A percentile compares a stretch with the other conserved stretches of the same genome.
phyloP scores from a whole-genome alignment of 1,140 invertebrate species.

The Luehdorfia chinensis region DNA sequence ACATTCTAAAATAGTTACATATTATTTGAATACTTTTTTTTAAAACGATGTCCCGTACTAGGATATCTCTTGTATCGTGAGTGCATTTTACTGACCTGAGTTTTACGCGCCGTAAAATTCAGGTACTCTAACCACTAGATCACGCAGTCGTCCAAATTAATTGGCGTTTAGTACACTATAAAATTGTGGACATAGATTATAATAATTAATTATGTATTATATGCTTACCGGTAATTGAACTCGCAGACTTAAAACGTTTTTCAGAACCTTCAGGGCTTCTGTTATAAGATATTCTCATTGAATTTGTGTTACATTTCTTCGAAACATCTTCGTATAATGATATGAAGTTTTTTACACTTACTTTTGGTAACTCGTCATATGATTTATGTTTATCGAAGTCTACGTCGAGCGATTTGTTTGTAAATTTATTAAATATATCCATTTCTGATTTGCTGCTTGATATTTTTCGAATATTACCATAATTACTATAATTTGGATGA shows the following conservation, averaged over 20 bases:
- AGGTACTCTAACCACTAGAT: no score
- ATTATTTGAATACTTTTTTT: no score
- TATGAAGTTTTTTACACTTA: conserved; percentile 64
- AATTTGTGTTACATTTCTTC: conserved; percentile 32
- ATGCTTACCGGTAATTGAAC: conserved; percentile 40
- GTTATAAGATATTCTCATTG: conserved; percentile 24
- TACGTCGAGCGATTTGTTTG: conserved; percentile 28
- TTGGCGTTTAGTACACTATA: no score
- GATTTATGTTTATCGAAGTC: conserved; percentile 63
- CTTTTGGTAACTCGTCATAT: conserved; percentile 64
- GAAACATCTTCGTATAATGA: conserved; percentile 60
- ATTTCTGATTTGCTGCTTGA: conserved; percentile 69
- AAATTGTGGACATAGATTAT: not conserved
- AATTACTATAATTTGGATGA: conserved; percentile 17
- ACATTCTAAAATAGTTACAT: no score
- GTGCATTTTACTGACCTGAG: no score
- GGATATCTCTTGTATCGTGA: no score
- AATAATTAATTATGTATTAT: not conserved
- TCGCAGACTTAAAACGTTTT: conserved; percentile 27
- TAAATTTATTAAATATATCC: conserved; percentile 63
- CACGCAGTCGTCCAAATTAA: no score
- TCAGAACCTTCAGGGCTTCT: conserved; percentile 29
- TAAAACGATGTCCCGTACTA: no score
- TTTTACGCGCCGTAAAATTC: no score
- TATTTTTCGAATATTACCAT: conserved; percentile 32